Evolutionary conservation across 2,888 invertebrate species (phyloP).

Genomic region (Xanthorhoe designata): DNA sequence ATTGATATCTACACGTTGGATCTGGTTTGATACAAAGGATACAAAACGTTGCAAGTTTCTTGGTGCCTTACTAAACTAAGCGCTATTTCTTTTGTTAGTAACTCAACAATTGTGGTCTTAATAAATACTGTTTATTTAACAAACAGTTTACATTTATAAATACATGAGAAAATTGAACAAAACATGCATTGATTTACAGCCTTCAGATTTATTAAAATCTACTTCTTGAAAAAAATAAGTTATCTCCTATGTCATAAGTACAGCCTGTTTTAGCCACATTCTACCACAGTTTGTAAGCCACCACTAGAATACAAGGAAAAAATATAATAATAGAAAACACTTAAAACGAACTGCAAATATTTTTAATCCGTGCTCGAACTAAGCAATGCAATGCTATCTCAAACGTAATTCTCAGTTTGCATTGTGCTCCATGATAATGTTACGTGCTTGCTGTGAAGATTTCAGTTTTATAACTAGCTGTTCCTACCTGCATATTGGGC

Average conservation of each 20-base stretch:
- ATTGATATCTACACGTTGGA: neutral
- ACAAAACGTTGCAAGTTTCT: neutral
- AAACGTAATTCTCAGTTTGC: slow-evolving; percentile 59
- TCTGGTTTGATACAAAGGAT: neutral
- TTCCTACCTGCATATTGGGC: slow-evolving; percentile 53
- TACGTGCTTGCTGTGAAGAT: slow-evolving; percentile 58
- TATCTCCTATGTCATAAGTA: too few species aligned
- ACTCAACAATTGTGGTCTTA: too few species aligned
- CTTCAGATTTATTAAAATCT: too few species aligned
- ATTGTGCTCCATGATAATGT: slow-evolving; percentile 57
- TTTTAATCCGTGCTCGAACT: slow-evolving; percentile 43
- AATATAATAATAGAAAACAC: slow-evolving; percentile 16
- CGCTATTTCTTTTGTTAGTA: too few species aligned
- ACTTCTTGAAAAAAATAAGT: too few species aligned
- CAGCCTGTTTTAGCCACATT: neutral
- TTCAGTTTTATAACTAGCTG: slow-evolving; percentile 60
- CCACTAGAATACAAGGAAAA: neutral
- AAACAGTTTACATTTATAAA: too few species aligned
- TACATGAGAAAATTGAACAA: too few species aligned
- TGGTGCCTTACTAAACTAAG: neutral
- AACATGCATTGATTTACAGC: too few species aligned
- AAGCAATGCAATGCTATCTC: slow-evolving; percentile 58
- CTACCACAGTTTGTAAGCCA: too few species aligned
- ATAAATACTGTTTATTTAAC: too few species aligned
- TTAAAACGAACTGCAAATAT: slow-evolving; percentile 21